phyloP scores from a whole-genome alignment of 1,140 invertebrate genomes.

The Holotrichia oblita region DNA sequence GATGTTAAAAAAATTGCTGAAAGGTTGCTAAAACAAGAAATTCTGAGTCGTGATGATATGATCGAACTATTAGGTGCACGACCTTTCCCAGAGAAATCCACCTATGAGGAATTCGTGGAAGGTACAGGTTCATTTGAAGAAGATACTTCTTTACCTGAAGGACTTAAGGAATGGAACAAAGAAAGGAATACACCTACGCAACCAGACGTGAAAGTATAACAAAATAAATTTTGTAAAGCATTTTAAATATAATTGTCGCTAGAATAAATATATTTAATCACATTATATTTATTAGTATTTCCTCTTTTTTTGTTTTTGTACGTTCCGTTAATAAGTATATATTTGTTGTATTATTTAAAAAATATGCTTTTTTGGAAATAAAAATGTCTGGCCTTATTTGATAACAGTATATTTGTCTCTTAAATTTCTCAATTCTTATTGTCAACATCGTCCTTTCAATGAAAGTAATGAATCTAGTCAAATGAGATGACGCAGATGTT shows the following conservation, averaged over 20 bases:
- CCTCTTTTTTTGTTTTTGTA: conserved; percentile 26
- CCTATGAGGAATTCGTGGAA: conserved; percentile 99
- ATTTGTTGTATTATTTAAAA: conserved; percentile 12
- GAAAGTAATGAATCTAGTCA: no score
- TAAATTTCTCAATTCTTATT: neutral
- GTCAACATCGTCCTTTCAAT: no score
- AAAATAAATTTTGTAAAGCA: conserved; percentile 34
- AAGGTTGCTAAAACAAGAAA: conserved; percentile 92
- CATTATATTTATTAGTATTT: conserved; percentile 29
- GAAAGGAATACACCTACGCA: conserved; percentile 63
- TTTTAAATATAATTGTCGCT: conserved; percentile 18
- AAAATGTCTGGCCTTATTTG: neutral
- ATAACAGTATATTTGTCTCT: conserved; percentile 1
- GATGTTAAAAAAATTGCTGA: conserved; percentile 95
- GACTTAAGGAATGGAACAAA: conserved; percentile 95
- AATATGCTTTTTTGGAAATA: conserved; percentile 23
- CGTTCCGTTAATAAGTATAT: neutral
- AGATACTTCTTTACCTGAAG: conserved; percentile 94
- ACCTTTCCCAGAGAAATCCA: conserved; percentile 98
- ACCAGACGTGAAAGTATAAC: conserved; percentile 11
- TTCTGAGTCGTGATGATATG: conserved; percentile 97
- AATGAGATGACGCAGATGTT: no score
- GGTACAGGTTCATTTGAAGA: conserved; percentile 98
- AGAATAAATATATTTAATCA: conserved; percentile 37
- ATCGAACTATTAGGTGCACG: conserved; percentile 93